phyloP scores from a whole-genome alignment of 2,113 vertebrate genomes.

The Neolamprologus falcicula region DNA sequence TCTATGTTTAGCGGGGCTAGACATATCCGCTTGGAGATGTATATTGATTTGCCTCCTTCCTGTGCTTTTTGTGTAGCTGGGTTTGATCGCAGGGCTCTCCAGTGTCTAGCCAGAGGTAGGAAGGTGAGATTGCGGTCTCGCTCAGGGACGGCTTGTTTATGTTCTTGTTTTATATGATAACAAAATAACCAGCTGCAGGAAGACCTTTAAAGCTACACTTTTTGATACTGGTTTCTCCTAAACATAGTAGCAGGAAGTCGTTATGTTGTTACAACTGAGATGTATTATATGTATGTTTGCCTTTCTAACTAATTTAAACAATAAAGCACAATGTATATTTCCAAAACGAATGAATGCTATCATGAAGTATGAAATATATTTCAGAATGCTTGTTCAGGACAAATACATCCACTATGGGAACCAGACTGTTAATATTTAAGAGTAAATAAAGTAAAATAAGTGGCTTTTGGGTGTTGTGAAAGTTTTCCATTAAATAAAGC shows the following conservation, averaged over 20 bases:
- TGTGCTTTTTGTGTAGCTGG: neutral
- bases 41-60: neutral
- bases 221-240: neutral
- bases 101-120: neutral
- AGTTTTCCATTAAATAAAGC: neutral
- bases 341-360: neutral
- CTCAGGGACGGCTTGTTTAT: neutral
- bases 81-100: neutral
- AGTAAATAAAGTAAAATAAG: neutral
- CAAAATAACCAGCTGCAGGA: neutral
- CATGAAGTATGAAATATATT: neutral
- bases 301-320: neutral
- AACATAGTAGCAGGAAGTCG: neutral
- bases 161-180: neutral
- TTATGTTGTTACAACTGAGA: accelerated
- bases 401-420: neutral
- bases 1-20: neutral
- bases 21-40: neutral
- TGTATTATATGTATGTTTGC: neutral
- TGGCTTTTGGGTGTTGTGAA: neutral
- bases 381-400: neutral
- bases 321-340: neutral
- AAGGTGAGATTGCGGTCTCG: neutral
- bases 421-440: neutral
- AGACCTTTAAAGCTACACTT: neutral